Conservation (phyloP, 2,888 invertebrate species). For the Scelioninae gen. 1 region DNA sequence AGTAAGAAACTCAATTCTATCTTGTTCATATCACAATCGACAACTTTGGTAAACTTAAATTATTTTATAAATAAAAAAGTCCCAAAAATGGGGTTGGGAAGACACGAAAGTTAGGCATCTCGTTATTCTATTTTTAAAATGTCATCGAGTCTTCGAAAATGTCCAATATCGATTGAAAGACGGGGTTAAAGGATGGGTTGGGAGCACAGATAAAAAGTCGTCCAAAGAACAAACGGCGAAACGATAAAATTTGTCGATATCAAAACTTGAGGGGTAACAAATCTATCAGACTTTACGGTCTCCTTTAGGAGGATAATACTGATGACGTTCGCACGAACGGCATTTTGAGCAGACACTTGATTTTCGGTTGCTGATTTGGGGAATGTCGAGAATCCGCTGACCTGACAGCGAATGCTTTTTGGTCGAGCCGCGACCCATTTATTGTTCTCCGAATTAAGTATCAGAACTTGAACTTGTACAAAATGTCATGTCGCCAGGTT, state of each 20-base stretch:
- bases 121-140: slow-evolving; percentile 24
- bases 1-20: slow-evolving; percentile 46
- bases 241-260: slow-evolving; percentile 61
- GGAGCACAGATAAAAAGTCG: slow-evolving; percentile 28
- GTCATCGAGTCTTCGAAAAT: slow-evolving; percentile 17
- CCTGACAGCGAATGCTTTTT: slow-evolving; percentile 47
- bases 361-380: slow-evolving; percentile 65
- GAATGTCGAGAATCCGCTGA: slow-evolving; percentile 63
- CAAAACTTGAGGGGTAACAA: slow-evolving; percentile 65
- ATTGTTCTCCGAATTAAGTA: slow-evolving; percentile 50
- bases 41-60: slow-evolving; percentile 43
- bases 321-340: slow-evolving; percentile 68
- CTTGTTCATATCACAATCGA: slow-evolving; percentile 40
- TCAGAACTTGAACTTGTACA: slow-evolving; percentile 61
- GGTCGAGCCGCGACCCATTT: slow-evolving; percentile 43
- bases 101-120: slow-evolving; percentile 55
- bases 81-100: slow-evolving; percentile 35
- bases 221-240: slow-evolving; percentile 58
- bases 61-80: too few relatives aligned
- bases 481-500: slow-evolving; percentile 34
- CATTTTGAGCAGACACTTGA: slow-evolving; percentile 66
- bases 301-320: slow-evolving; percentile 68
- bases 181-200: neutral
- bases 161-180: slow-evolving; percentile 37
- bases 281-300: slow-evolving; percentile 68